Conservation (phyloP, 2,888 invertebrate genomes). For the Melieria picta region DNA sequence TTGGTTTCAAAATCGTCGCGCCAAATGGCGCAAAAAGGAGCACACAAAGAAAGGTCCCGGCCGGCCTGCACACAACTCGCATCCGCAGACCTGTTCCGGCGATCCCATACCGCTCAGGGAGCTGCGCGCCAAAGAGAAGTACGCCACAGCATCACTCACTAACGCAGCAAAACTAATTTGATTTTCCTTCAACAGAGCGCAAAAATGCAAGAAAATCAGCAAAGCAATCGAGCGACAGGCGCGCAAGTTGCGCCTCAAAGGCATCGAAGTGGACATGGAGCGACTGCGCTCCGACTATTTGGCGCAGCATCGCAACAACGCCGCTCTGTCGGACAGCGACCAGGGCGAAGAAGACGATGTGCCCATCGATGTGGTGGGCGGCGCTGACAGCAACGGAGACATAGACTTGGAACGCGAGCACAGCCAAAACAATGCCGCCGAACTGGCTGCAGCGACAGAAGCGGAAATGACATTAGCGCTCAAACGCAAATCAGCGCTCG, state of each 20-base stretch:
- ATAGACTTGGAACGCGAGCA: constrained; percentile 52
- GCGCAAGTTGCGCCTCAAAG: constrained; percentile 86
- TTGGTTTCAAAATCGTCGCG: constrained; percentile 98
- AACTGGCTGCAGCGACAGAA: constrained; percentile 40
- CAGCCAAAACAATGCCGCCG: constrained; percentile 52
- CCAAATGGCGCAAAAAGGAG: constrained; percentile 98
- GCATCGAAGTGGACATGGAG: constrained; percentile 84
- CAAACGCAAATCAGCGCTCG: constrained; percentile 37
- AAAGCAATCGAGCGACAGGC: constrained; percentile 91
- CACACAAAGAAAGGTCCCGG: constrained; percentile 98
- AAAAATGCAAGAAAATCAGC: constrained; percentile 84
- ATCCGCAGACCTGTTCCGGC: constrained; percentile 94
- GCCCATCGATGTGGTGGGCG: constrained; percentile 85
- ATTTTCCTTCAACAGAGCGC: constrained; percentile 2
- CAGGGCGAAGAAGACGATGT: constrained; percentile 72
- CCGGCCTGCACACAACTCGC: constrained; percentile 95
- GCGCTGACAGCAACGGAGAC: constrained; percentile 71
- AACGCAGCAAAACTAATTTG: not conserved
- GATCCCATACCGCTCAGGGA: constrained; percentile 93
- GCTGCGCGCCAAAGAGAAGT: constrained; percentile 81
- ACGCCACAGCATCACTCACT: constrained; percentile 52
- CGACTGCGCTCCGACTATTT: constrained; percentile 83
- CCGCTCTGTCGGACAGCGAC: too few species aligned
- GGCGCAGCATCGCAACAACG: constrained; percentile 71
- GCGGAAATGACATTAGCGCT: constrained; percentile 35